A percentile compares a stretch with the other conserved stretches of the same genome.
Evolutionary conservation across 2,113 vertebrate species (phyloP).

Genomic region (Neodontobutis hainanensis): DNA sequence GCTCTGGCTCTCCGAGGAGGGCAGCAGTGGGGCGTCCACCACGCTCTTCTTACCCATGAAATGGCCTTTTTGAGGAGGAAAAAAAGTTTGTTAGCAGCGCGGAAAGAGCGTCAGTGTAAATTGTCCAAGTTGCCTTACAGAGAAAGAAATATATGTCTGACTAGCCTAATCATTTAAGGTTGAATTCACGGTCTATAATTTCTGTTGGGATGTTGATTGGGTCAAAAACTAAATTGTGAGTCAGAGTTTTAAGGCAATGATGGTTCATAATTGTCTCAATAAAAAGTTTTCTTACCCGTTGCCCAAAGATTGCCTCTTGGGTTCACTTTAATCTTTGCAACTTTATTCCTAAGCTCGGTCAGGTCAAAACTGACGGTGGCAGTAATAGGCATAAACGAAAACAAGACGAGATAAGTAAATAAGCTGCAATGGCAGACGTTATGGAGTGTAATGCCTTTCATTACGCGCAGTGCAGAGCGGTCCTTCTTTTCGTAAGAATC

Average conservation of each 20-base stretch:
- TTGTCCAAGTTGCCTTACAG: too few relatives aligned
- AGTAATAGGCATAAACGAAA: slow-evolving; percentile 76
- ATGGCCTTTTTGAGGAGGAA: slow-evolving; percentile 77
- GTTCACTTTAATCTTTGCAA: slow-evolving; percentile 87
- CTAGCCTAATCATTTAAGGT: too few relatives aligned
- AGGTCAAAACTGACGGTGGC: slow-evolving; percentile 82
- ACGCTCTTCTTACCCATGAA: slow-evolving; percentile 98
- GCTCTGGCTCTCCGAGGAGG: slow-evolving; percentile 51
- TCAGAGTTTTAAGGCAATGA: too few relatives aligned
- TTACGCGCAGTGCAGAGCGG: slow-evolving; percentile 15
- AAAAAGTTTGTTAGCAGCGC: background rate
- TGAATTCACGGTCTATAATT: too few relatives aligned
- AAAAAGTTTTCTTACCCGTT: slow-evolving; percentile 80
- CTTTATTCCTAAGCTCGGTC: slow-evolving; percentile 83
- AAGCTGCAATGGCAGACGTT: slow-evolving; percentile 71
- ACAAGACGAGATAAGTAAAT: slow-evolving; percentile 78
- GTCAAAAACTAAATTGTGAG: too few relatives aligned
- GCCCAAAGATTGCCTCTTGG: slow-evolving; percentile 94
- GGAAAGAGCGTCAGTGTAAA: background rate
- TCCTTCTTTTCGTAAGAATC: slow-evolving; percentile 42
- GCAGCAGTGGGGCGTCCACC: slow-evolving; percentile 64
- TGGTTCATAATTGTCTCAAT: too few relatives aligned
- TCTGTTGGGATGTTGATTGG: too few relatives aligned
- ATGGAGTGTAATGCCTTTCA: slow-evolving; percentile 62
- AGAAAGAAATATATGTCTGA: too few relatives aligned